Evolutionary conservation across 2,888 invertebrate genomes (phyloP).

Genomic region (Zaprionus obscuricornis): DNA sequence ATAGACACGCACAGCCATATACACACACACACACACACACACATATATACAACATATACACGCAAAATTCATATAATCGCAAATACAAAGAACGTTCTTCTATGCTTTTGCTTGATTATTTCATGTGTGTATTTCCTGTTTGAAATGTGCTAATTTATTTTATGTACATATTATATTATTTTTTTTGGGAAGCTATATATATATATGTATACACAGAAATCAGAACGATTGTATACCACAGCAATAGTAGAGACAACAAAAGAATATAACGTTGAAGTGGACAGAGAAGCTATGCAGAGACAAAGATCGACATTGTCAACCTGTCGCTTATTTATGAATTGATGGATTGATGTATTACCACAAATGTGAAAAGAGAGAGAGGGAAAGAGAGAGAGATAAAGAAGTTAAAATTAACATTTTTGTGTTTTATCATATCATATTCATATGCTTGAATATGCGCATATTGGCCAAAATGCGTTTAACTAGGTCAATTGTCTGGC

Average conservation of each 20-base stretch:
- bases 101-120: conserved; percentile 54
- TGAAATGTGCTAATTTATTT: conserved; percentile 63
- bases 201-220: conserved; percentile 2
- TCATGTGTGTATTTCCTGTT: conserved; percentile 59
- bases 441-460: no score
- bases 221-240: not conserved
- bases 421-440: no score
- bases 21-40: conserved; percentile 5
- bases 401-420: no score
- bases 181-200: conserved; percentile 29
- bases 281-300: not conserved
- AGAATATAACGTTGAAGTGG: not conserved
- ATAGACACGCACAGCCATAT: conserved; percentile 21
- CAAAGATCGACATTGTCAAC: conserved; percentile 40
- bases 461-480: conserved; percentile 15
- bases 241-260: not conserved
- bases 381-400: no score
- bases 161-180: conserved; percentile 31
- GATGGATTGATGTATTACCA: conserved; percentile 26
- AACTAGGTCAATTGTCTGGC: conserved; percentile 46
- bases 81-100: conserved; percentile 35
- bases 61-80: not conserved
- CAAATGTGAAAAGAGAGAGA: no score
- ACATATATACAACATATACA: no score
- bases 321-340: conserved; percentile 36